phyloP scores from a whole-genome alignment of 2,113 vertebrate species.

The Stegostoma tigrinum region DNA sequence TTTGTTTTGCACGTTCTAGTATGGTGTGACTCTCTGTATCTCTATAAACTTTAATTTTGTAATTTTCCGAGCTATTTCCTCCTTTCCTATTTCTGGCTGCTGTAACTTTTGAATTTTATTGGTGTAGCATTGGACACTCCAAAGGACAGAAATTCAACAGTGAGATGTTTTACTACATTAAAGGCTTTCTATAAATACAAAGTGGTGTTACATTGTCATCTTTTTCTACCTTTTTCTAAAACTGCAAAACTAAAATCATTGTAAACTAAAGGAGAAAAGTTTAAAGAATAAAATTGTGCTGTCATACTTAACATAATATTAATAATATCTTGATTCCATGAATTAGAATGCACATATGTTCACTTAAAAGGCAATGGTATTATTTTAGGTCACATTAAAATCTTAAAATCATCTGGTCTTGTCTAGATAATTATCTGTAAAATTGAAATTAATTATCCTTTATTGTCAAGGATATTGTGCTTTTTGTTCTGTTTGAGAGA shows the following conservation, averaged over 20 bases:
- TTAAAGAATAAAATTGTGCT: background rate
- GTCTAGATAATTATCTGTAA: conserved; percentile 25
- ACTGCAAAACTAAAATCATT: background rate
- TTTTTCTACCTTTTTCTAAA: background rate
- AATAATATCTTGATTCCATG: conserved; percentile 4
- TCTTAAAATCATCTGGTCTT: conserved; percentile 8
- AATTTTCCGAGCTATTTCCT: too few species aligned
- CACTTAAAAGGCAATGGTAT: conserved; percentile 34
- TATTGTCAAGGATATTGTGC: conserved; percentile 31
- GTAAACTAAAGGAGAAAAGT: conserved; percentile 19
- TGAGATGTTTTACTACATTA: background rate
- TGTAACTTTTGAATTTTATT: too few species aligned
- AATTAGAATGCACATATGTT: conserved; percentile 27
- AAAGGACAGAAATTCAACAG: background rate
- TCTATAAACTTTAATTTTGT: too few species aligned
- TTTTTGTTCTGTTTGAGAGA: conserved; percentile 25
- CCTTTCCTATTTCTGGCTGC: too few species aligned
- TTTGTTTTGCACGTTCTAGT: too few species aligned
- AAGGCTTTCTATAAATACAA: background rate
- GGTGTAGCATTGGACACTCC: too few species aligned
- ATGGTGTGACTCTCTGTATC: too few species aligned
- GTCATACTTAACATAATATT: conserved; percentile 17
- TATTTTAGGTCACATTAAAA: conserved; percentile 35
- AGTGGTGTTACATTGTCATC: background rate
- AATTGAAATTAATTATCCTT: conserved; percentile 28